These are phyloP conservation scores for Caenorhabditis zanzibari DNA, from an alignment of 2,888 invertebrate species.

Conservation along the genomic window DNA sequence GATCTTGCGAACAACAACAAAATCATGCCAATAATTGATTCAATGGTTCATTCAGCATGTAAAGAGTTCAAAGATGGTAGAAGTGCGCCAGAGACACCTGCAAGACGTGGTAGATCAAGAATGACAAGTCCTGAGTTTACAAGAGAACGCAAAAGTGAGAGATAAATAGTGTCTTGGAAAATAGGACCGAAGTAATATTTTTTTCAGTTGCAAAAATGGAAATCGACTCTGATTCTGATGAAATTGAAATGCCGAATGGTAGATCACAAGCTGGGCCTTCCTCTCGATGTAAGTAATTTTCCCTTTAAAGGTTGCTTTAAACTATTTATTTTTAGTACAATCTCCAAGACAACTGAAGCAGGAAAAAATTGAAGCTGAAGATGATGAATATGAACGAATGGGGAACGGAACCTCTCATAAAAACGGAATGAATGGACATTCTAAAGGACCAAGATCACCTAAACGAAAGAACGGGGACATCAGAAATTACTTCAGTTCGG, in stretches of 20 bases:
- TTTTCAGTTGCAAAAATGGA: conserved; percentile 48
- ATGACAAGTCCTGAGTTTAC: conserved; percentile 35
- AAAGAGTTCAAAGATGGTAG: conserved; percentile 46
- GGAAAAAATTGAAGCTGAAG: conserved; percentile 45
- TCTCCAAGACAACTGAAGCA: conserved; percentile 50
- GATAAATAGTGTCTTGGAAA: background rate
- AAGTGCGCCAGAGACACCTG: conserved; percentile 33
- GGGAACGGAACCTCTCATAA: conserved; percentile 26
- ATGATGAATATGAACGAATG: conserved; percentile 44
- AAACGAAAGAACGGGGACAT: conserved; percentile 53
- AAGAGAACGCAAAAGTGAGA: conserved; percentile 23
- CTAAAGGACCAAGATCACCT: conserved; percentile 23
- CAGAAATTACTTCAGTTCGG: conserved; percentile 7
- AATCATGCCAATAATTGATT: conserved; percentile 57
- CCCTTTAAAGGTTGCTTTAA: background rate
- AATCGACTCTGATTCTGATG: conserved; percentile 43
- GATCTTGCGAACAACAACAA: conserved; percentile 57
- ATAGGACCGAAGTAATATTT: too few species aligned
- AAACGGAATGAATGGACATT: conserved; percentile 23
- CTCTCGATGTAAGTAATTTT: conserved; percentile 32
- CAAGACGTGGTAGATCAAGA: conserved; percentile 30
- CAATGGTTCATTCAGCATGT: conserved; percentile 51
- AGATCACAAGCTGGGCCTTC: conserved; percentile 1
- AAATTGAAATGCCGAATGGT: conserved; percentile 15
- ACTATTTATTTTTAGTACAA: conserved; percentile 39